Base-by-base conservation (phyloP, 2,888 invertebrate genomes). In the Perizoma affinitatum region DNA sequence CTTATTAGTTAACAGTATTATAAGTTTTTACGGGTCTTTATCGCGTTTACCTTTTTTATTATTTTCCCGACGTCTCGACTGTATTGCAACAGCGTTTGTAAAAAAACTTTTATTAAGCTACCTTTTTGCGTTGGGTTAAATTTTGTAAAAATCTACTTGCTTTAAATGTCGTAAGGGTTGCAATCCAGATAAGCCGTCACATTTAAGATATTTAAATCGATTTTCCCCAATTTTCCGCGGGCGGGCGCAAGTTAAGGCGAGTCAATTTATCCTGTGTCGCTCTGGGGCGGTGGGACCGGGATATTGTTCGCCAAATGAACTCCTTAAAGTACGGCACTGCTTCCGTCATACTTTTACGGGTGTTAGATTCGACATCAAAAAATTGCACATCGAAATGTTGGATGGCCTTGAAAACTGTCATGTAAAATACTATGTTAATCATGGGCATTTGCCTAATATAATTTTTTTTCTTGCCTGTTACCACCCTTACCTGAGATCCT, bases 121-220 rank as follows among this genome's bases (percentile, higher is more conserved):
- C 54, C 38, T 51, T 47, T 42, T 5, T 44, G 22, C 10, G 7
- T 7, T 4, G 22, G 6, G 0, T 44, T 4, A 8, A 6, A 7
- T 46, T 46, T n/a, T 34, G 33, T 46, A 46, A 57, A 62, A 58
- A 51, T 34, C 43, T 49, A 33, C 54, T 38, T 42, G 40, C 54
- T 58, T 46, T 34, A 47, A 50, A 54, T 46, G 53, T 55, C 41
- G 58, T 47, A 65, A 69, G 64, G 65, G 67, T 62, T 69, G 61
- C 78, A 80, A 89, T 89, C 87, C 67, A 85, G 90, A 91, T 90
- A 89, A 89, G 86, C 82, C 80, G 78, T 88, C 88, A 89, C 90
- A 90, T 90, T 90, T 80, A 84, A 89, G 90, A 90, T 89, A 90
- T 91, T 90, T 90, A 92, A 92, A 92, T 92, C 90, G 91, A 92